Evolutionary conservation across 2,113 vertebrate species (phyloP).

Genomic region (Chlamydotis undulata): DNA sequence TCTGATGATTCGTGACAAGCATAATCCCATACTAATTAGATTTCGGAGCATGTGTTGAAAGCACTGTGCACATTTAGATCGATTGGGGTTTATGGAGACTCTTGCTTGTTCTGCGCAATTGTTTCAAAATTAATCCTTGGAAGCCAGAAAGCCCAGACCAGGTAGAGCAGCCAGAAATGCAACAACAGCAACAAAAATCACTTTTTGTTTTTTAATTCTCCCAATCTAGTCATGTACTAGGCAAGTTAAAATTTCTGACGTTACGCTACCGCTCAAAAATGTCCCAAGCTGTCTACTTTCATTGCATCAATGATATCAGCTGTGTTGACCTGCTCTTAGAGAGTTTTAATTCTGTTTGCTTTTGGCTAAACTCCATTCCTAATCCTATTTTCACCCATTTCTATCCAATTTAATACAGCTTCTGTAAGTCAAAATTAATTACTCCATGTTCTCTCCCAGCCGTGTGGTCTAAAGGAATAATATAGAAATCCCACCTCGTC

Average conservation of each 20-base stretch:
- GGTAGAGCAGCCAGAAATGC: neutral
- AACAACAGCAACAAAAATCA: neutral
- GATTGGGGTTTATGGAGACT: neutral
- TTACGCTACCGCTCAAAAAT: neutral
- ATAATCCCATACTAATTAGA: slow-evolving; percentile 71
- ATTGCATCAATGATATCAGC: slow-evolving; percentile 9
- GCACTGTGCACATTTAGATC: neutral
- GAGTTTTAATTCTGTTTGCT: slow-evolving; percentile 68
- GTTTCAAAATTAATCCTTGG: slow-evolving; percentile 60
- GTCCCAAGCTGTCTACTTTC: slow-evolving; percentile 31
- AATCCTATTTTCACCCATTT: slow-evolving; percentile 78
- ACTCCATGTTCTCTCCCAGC: slow-evolving; percentile 9
- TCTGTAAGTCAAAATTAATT: slow-evolving; percentile 77
- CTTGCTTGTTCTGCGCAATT: slow-evolving; percentile 27
- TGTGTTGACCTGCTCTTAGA: slow-evolving; percentile 3
- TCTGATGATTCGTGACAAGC: slow-evolving; percentile 40
- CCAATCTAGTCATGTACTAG: accelerated
- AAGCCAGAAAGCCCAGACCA: slow-evolving; percentile 2
- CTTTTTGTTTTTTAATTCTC: neutral
- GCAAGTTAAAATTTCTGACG: neutral
- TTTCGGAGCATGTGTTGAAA: slow-evolving; percentile 44
- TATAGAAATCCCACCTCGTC: neutral
- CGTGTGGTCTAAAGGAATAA: neutral
- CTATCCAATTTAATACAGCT: slow-evolving; percentile 77
- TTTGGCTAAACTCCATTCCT: slow-evolving; percentile 68